Evolutionary conservation across 2,888 invertebrate genomes (phyloP).

Genomic region (Altica lythri): DNA sequence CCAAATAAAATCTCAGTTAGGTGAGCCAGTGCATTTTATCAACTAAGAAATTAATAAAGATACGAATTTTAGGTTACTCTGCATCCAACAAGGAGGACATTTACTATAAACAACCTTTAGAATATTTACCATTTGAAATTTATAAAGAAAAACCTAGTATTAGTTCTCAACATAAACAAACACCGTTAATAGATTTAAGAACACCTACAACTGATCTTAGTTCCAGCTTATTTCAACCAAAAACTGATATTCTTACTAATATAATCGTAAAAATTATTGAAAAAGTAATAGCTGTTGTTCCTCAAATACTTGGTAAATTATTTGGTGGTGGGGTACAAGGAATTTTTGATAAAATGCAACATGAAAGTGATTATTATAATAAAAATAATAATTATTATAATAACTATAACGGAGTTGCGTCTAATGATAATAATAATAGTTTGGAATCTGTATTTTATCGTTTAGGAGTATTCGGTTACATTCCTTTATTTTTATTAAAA

Average conservation of each 20-base stretch:
- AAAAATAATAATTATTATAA: slow-evolving; percentile 27
- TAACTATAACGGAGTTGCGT: slow-evolving; percentile 22
- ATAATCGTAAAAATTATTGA: slow-evolving; percentile 50
- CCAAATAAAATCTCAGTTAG: slow-evolving; percentile 49
- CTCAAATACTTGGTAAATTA: slow-evolving; percentile 45
- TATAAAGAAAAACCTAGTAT: not conserved
- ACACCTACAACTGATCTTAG: no score
- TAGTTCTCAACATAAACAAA: slow-evolving; percentile 1
- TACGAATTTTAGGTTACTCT: slow-evolving; percentile 17
- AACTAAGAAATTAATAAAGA: slow-evolving; percentile 16
- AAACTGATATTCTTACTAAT: slow-evolving; percentile 33
- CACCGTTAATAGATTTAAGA: not conserved
- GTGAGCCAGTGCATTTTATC: slow-evolving; percentile 40
- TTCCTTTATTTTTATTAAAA: slow-evolving; percentile 51
- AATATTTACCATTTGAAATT: not conserved
- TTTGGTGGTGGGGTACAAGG: slow-evolving; percentile 42
- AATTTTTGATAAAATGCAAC: slow-evolving; percentile 26
- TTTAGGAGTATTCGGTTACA: slow-evolving; percentile 49
- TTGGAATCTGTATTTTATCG: slow-evolving; percentile 43
- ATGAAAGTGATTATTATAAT: no score
- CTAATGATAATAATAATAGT: slow-evolving; percentile 27
- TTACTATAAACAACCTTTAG: no score
- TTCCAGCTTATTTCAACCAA: no score
- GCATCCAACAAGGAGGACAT: no score
- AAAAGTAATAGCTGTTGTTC: slow-evolving; percentile 47